Base-by-base conservation (phyloP, 2,797 vertebrate species). In the Podarcis lilfordi region DNA sequence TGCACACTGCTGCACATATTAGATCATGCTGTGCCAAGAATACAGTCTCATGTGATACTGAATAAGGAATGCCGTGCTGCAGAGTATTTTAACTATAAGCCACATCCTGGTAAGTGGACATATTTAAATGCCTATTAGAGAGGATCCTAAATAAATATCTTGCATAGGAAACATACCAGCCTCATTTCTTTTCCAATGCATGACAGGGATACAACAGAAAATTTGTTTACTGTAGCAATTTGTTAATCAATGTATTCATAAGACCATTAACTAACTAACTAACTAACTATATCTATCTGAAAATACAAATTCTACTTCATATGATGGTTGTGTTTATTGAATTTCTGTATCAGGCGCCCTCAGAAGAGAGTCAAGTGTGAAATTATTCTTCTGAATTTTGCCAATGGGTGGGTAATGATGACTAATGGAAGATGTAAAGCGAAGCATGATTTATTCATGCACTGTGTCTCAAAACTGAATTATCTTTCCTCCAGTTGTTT, bases 331-430 rank as follows among this genome's bases (percentile, higher is more conserved):
- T 81, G 40, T 82, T 80, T 59, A 69, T 80, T 80, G 59, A 45
- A 50, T 80, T 80, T 80, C 40, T 86, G 23, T 35, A 71, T 80
- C 21, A 27, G 76, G 45, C 66, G 25, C 29, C 37, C 37, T 81
- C 80, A 32, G 13, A 82, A 45, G 66, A 23, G 43, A 68, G 40
- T 80, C 80, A 77, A 17, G 37, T 76, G 72, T 82, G 71, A 81
- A 81, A 87, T 75, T 75, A 81, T 75, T 75, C 61, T 80, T 71
- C 37, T 74, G 79, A 81, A 81, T 87, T 82, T 82, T 87, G 86
- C 80, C 79, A 27, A 64, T 66, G 86, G 86, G 79, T 87, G 55
- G 79, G 69, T 81, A 87, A 87, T 72, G 78, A 74, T 74, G 68
- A 87, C 78, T 82, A 82, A 82, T 82, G 61, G 64, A 86, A 82